Evolutionary conservation across 1,140 invertebrate species (phyloP).

Genomic region (Conus ventricosus): DNA sequence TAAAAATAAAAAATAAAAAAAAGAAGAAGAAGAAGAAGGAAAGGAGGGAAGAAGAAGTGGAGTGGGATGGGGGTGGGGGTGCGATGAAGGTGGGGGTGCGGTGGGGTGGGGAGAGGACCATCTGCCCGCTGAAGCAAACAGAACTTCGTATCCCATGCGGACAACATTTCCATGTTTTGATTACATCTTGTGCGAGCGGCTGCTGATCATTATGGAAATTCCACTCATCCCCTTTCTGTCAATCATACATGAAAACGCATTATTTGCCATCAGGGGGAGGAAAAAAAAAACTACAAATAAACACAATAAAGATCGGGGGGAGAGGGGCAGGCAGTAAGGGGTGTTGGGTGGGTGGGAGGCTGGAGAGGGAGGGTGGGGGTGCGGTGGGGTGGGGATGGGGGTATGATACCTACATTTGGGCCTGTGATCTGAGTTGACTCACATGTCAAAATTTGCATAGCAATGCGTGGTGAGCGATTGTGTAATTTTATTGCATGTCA

Average conservation of each 20-base stretch:
- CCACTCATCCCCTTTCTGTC: not conserved
- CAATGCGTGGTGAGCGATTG: constrained; percentile 19
- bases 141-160: not conserved
- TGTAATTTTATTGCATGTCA: constrained; percentile 28
- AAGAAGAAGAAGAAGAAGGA: not conserved
- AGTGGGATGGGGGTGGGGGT: not conserved
- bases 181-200: not conserved
- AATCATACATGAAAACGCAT: not conserved
- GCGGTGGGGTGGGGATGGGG: not conserved
- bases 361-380: not conserved
- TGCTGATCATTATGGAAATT: constrained; percentile 20
- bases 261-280: too few relatives aligned
- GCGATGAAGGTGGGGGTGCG: too few relatives aligned
- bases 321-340: not conserved
- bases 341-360: not conserved
- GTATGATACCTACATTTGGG: not conserved
- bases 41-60: not conserved
- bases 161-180: constrained; percentile 22
- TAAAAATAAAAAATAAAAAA: not conserved
- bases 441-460: constrained; percentile 30
- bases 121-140: not conserved
- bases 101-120: not conserved
- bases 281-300: not conserved
- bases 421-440: constrained; percentile 27
- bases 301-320: too few relatives aligned